A percentile compares a stretch with the other conserved stretches of the same genome.
Evolutionary conservation across 2,797 vertebrate species (phyloP).

Genomic region (Bucorvus abyssinicus): DNA sequence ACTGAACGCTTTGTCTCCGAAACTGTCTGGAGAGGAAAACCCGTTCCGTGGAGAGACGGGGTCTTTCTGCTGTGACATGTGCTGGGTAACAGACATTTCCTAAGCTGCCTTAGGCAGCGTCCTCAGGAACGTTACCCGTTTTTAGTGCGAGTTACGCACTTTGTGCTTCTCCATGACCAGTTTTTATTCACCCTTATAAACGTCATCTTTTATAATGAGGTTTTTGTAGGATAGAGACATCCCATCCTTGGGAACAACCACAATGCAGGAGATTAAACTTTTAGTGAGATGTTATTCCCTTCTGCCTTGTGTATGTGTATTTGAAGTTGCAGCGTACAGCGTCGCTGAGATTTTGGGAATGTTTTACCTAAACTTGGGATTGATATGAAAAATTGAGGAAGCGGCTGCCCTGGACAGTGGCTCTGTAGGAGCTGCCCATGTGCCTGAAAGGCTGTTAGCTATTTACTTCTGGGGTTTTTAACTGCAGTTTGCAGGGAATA

Average conservation of each 20-base stretch:
- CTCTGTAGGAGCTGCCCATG: neutral
- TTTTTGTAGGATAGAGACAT: neutral
- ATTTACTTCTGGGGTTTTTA: neutral
- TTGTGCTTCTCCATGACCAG: rapidly evolving
- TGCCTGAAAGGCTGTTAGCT: neutral
- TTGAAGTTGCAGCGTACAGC: neutral
- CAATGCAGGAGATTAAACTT: neutral
- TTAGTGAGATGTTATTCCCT: neutral
- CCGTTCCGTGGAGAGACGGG: neutral
- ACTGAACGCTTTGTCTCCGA: neutral
- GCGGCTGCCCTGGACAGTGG: neutral
- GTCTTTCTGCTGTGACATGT: neutral
- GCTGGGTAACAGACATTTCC: neutral
- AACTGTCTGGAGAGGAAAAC: neutral
- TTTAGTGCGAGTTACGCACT: neutral
- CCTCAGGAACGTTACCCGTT: neutral
- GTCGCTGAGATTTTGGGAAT: neutral
- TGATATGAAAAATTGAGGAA: neutral
- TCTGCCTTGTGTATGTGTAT: neutral
- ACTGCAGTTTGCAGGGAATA: neutral
- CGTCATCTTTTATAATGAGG: neutral
- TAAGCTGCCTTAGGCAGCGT: neutral
- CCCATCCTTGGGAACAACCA: neutral
- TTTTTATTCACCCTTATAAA: neutral
- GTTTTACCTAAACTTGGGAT: neutral